A percentile compares a stretch with the other conserved stretches of the same genome.
Conservation (phyloP, 2,113 vertebrate species). For the Heliornis fulica region DNA sequence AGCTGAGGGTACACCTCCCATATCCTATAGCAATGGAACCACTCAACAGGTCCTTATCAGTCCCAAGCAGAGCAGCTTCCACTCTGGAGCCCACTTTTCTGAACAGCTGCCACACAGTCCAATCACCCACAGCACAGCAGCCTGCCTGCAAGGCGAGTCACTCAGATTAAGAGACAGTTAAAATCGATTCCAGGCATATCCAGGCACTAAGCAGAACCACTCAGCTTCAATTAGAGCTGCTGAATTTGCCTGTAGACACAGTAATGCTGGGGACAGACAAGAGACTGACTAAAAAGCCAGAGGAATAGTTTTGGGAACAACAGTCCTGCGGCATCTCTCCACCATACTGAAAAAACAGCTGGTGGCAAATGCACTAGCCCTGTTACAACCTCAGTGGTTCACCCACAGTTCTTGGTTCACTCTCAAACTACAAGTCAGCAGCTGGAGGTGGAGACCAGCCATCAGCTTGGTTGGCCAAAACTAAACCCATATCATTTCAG, state of each 20-base stretch:
- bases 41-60: background rate
- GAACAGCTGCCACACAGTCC: background rate
- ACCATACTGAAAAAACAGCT: background rate
- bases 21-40: background rate
- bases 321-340: background rate
- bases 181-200: background rate
- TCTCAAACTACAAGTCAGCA: background rate
- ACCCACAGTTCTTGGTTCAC: background rate
- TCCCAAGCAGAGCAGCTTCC: background rate
- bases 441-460: background rate
- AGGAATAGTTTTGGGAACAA: background rate
- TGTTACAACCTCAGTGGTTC: background rate
- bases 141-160: accelerated
- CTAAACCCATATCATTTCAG: background rate
- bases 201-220: background rate
- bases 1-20: background rate
- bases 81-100: background rate
- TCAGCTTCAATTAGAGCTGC: background rate
- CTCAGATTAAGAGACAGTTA: background rate
- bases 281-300: background rate
- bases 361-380: background rate
- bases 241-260: background rate
- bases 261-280: background rate
- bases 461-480: background rate
- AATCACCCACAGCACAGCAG: background rate